These are phyloP conservation scores for Globicephala melas DNA, from an alignment of 2,113 vertebrate species.

Conservation along the genomic window DNA sequence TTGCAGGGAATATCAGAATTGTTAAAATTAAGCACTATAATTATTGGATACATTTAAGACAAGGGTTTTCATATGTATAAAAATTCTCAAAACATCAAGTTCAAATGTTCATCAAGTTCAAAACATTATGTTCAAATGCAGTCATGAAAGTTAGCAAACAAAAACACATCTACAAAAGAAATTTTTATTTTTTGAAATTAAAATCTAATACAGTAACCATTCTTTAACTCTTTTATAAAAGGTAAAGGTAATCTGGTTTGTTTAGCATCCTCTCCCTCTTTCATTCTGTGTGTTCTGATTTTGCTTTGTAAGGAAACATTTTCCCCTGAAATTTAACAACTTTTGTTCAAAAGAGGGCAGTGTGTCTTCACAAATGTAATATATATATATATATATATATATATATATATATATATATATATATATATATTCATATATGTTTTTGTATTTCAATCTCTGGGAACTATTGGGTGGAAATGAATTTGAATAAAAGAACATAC, in stretches of 20 bases:
- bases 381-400: background rate
- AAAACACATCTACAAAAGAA: background rate
- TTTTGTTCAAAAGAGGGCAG: slow-evolving; percentile 54
- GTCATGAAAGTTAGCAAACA: background rate
- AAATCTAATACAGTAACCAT: background rate
- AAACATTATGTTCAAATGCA: background rate
- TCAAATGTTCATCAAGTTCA: too few species aligned
- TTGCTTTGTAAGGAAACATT: background rate
- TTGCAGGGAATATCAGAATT: background rate
- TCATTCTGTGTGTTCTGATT: background rate
- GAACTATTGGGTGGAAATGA: background rate
- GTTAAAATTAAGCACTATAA: background rate
- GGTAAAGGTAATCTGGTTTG: background rate
- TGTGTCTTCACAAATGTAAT: slow-evolving; percentile 14
- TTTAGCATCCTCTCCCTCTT: background rate
- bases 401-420: too few species aligned
- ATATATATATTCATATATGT: background rate
- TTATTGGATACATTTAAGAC: background rate
- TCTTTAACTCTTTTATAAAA: background rate
- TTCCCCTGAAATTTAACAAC: background rate
- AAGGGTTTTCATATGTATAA: background rate
- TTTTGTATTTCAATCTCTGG: background rate
- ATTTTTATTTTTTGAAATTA: background rate
- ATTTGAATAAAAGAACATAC: background rate
- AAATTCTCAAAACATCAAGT: background rate